Evolutionary conservation across 2,113 vertebrate species (phyloP).

Genomic region (Nettapus auritus): DNA sequence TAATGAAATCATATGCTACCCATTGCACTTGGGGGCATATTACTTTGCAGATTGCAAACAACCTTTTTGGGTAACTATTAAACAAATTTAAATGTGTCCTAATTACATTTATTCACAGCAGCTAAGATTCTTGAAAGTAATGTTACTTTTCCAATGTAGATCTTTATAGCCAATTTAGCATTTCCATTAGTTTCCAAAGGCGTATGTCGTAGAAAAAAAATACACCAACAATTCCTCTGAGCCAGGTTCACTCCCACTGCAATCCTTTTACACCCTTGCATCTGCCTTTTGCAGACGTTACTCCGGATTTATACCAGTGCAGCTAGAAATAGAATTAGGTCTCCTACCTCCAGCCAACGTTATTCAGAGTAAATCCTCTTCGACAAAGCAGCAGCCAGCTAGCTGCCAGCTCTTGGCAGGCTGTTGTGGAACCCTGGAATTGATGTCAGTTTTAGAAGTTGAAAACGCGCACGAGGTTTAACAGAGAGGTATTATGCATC

Average conservation of each 20-base stretch:
- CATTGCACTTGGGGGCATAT: not conserved
- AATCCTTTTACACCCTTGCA: not conserved
- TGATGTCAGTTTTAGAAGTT: not conserved
- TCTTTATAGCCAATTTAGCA: not conserved
- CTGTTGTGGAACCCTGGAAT: not conserved
- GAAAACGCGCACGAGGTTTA: not conserved
- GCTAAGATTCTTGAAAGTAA: not conserved
- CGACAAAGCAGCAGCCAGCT: conserved; percentile 17
- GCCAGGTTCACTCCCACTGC: not conserved
- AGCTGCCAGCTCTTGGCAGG: not conserved
- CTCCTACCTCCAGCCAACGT: conserved; percentile 1
- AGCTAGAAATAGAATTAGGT: conserved; percentile 13
- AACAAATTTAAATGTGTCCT: not conserved
- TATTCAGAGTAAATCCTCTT: conserved; percentile 4
- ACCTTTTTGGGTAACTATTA: not conserved
- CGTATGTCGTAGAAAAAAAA: not conserved
- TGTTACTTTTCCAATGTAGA: conserved; percentile 14
- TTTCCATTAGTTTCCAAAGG: not conserved
- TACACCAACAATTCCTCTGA: not conserved
- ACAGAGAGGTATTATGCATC: not conserved
- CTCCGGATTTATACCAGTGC: not conserved
- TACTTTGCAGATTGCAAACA: conserved; percentile 11
- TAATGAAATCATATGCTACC: not conserved
- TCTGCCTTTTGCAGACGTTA: not conserved
- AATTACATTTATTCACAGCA: not conserved